phyloP scores from a whole-genome alignment of 2,797 vertebrate species.

The Hydrolagus colliei region DNA sequence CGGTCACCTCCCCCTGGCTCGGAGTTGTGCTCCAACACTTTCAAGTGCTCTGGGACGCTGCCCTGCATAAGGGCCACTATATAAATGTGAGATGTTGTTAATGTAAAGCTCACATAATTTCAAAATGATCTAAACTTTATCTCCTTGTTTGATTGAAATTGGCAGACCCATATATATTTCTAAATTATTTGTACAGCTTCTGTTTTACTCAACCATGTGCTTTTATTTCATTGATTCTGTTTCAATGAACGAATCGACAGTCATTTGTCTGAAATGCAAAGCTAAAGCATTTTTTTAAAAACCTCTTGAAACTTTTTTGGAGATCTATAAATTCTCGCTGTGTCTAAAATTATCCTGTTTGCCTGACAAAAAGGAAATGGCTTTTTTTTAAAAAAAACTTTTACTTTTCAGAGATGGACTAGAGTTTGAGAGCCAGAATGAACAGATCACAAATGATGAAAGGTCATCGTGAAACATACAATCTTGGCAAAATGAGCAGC shows the following conservation, averaged over 20 bases:
- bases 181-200: neutral
- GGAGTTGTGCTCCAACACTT: too few relatives aligned
- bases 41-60: too few relatives aligned
- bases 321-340: neutral
- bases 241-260: neutral
- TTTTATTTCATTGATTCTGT: neutral
- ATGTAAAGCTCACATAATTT: too few relatives aligned
- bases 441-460: constrained; percentile 9
- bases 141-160: too few relatives aligned
- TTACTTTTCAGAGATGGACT: constrained; percentile 1
- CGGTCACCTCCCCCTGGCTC: too few relatives aligned
- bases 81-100: too few relatives aligned
- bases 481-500: constrained; percentile 4
- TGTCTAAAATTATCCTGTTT: neutral
- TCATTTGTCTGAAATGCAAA: neutral
- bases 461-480: neutral
- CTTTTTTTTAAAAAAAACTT: neutral
- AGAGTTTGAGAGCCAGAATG: neutral
- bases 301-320: neutral
- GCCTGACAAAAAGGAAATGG: neutral
- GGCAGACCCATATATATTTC: neutral
- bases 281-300: neutral
- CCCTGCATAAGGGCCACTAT: too few relatives aligned
- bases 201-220: neutral
- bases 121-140: too few relatives aligned